These are phyloP conservation scores for Autographa pulchrina DNA, from an alignment of 2,888 invertebrate species.

Conservation along the genomic window DNA sequence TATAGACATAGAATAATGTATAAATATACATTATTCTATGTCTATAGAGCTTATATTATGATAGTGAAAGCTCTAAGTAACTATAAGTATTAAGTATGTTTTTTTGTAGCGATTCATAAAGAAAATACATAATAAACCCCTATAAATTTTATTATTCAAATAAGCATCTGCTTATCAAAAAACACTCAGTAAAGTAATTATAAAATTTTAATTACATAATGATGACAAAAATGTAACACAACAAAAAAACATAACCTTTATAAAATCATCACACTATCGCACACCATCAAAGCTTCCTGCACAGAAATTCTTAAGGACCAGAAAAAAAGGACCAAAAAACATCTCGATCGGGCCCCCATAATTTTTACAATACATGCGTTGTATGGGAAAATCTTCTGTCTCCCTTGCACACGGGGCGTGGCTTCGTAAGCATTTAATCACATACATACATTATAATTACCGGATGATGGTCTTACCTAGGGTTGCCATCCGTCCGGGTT, in stretches of 20 bases:
- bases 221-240: slow-evolving; percentile 8
- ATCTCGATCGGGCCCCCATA: slow-evolving; percentile 42
- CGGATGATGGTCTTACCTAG: slow-evolving; percentile 55
- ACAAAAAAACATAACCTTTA: slow-evolving; percentile 35
- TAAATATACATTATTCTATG: no score
- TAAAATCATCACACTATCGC: slow-evolving; percentile 29
- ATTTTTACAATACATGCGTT: slow-evolving; percentile 47
- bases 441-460: slow-evolving; percentile 65
- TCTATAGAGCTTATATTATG: not conserved
- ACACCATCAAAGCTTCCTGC: slow-evolving; percentile 37
- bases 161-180: not conserved
- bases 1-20: not conserved
- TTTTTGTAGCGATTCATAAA: not conserved
- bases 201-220: not conserved
- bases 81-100: not conserved
- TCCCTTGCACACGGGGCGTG: slow-evolving; percentile 63
- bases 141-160: no score
- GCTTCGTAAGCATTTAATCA: slow-evolving; percentile 62
- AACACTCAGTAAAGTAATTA: not conserved
- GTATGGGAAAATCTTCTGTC: slow-evolving; percentile 56
- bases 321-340: slow-evolving; percentile 51
- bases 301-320: slow-evolving; percentile 39
- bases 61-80: not conserved
- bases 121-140: not conserved
- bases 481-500: no score